Evolutionary conservation across 2,888 invertebrate species (phyloP).

Genomic region (Drosophila sordidula): DNA sequence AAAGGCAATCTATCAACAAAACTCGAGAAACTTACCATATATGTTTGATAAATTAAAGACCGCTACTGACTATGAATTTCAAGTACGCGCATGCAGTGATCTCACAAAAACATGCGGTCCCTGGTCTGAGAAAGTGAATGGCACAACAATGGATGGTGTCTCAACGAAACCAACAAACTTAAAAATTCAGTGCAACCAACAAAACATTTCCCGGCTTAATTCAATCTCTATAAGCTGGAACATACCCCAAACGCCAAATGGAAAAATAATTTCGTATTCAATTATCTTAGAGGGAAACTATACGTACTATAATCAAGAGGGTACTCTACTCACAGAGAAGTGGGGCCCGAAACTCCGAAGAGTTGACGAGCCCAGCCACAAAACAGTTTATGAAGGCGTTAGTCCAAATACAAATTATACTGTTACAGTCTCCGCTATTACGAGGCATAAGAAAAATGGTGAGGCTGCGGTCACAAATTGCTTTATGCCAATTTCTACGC

Average conservation of each 20-base stretch:
- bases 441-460: constrained; percentile 90
- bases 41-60: constrained; percentile 92
- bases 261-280: constrained; percentile 91
- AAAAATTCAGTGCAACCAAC: constrained; percentile 88
- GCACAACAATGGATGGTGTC: constrained; percentile 93
- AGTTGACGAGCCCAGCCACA: constrained; percentile 86
- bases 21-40: constrained; percentile 89
- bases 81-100: constrained; percentile 92
- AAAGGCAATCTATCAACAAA: constrained; percentile 88
- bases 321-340: constrained; percentile 86
- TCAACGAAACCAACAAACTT: constrained; percentile 91
- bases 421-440: constrained; percentile 91
- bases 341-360: constrained; percentile 88
- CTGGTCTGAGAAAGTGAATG: constrained; percentile 91
- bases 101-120: constrained; percentile 91
- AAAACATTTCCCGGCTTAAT: constrained; percentile 86
- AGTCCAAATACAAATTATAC: constrained; percentile 94
- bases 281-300: constrained; percentile 87
- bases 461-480: constrained; percentile 88
- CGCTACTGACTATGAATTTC: constrained; percentile 92
- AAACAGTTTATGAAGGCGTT: constrained; percentile 88
- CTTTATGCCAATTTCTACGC: constrained; percentile 89
- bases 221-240: constrained; percentile 91
- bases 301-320: constrained; percentile 86
- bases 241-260: constrained; percentile 90